Percentiles rank a stretch among this genome's conserved stretches.
These are phyloP conservation scores for Dromas ardeola DNA, from an alignment of 2,113 vertebrate species.

Conservation along the genomic window DNA sequence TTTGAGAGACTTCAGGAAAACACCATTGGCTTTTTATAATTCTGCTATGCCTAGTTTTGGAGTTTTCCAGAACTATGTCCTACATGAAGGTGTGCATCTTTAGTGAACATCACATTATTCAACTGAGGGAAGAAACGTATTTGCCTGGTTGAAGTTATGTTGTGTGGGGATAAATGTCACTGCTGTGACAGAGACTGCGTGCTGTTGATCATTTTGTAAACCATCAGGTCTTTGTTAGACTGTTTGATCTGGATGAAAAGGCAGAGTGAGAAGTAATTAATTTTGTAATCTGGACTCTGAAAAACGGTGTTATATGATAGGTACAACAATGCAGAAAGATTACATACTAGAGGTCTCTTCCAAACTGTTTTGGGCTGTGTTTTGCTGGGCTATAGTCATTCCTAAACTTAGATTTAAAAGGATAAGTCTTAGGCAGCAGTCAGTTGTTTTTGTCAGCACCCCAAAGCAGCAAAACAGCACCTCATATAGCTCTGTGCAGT, in stretches of 20 bases:
- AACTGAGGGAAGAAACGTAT: background rate
- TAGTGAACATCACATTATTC: background rate
- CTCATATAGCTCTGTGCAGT: background rate
- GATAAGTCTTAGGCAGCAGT: background rate
- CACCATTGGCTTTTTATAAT: background rate
- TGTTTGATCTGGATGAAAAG: background rate
- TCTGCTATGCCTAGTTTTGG: background rate
- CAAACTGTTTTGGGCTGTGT: background rate
- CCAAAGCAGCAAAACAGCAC: background rate
- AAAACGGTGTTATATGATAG: background rate
- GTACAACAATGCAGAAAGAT: background rate
- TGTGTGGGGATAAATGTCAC: background rate
- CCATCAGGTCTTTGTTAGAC: background rate
- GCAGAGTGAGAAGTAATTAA: background rate
- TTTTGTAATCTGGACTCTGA: background rate
- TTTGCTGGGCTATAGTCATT: background rate
- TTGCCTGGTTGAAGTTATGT: background rate
- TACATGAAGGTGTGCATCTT: background rate
- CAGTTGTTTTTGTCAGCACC: background rate
- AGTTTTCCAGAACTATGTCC: background rate
- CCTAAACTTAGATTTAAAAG: background rate
- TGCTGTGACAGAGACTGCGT: fast-evolving
- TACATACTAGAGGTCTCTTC: background rate
- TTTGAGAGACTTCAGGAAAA: background rate
- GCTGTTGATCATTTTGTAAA: background rate